These are phyloP conservation scores for Sceliomorpha sp. DNA, from an alignment of 2,888 invertebrate species.

Conservation along the genomic window DNA sequence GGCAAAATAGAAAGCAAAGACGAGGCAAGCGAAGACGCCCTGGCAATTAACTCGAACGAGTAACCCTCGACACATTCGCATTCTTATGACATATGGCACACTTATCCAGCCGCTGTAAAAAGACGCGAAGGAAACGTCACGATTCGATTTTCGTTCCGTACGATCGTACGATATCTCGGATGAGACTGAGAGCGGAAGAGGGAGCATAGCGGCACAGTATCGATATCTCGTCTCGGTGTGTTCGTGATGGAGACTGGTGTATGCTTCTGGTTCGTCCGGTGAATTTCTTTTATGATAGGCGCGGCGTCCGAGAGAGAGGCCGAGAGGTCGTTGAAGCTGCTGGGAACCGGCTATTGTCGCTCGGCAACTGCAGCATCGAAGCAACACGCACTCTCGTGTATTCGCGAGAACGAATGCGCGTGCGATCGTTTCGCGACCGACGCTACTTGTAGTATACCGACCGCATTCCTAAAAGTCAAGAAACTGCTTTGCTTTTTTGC, in stretches of 20 bases:
- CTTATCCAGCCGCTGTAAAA: conserved; percentile 44
- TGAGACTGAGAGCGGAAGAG: conserved; percentile 5
- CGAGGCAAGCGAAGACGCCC: conserved; percentile 63
- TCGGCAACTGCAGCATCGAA: conserved; percentile 48
- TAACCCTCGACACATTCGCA: conserved; percentile 59
- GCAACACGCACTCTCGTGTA: conserved; percentile 51
- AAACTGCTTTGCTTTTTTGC: too few relatives aligned
- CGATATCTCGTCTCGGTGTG: conserved; percentile 55
- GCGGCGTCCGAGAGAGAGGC: conserved; percentile 70
- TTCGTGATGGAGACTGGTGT: conserved; percentile 55
- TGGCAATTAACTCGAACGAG: conserved; percentile 74
- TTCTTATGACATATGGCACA: conserved; percentile 48
- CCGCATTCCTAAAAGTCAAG: conserved; percentile 43
- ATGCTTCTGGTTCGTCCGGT: conserved; percentile 58
- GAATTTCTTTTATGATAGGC: conserved; percentile 73
- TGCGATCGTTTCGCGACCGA: conserved; percentile 36
- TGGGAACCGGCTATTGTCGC: conserved; percentile 66
- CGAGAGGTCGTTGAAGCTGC: conserved; percentile 71
- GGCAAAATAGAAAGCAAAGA: conserved; percentile 47
- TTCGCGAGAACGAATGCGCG: conserved; percentile 31
- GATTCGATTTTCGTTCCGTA: conserved; percentile 41
- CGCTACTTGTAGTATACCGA: conserved; percentile 40
- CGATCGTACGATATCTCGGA: conserved; percentile 25
- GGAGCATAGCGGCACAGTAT: conserved; percentile 33
- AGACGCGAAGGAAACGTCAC: conserved; percentile 54